Conservation (phyloP, 2,888 invertebrate genomes). For the Dynastes grantii region DNA sequence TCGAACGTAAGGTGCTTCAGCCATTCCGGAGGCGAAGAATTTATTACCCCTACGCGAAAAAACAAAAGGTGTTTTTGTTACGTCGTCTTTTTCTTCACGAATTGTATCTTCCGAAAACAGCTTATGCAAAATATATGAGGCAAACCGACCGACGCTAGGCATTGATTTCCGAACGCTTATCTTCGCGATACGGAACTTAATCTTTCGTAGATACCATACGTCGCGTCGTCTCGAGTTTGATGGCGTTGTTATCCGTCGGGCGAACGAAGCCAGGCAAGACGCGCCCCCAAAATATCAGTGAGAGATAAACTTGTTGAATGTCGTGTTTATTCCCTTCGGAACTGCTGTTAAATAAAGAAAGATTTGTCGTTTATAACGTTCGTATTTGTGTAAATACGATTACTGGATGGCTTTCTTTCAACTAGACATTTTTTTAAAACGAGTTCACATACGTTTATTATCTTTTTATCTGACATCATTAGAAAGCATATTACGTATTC, state of each 20-base stretch:
- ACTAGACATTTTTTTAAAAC: too few species aligned
- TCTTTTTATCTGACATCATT: too few species aligned
- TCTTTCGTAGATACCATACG: background rate
- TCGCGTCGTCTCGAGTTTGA: too few species aligned
- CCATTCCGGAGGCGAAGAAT: background rate
- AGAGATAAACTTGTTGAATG: slow-evolving; percentile 8
- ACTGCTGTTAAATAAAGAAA: background rate
- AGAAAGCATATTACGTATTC: too few species aligned
- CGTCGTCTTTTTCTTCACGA: background rate
- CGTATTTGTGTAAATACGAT: background rate
- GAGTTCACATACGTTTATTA: too few species aligned
- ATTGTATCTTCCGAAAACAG: background rate
- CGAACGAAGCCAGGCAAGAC: too few species aligned
- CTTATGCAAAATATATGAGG: slow-evolving; percentile 6
- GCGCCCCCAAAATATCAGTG: background rate
- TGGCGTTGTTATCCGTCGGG: too few species aligned
- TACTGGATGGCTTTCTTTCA: too few species aligned
- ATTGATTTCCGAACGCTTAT: slow-evolving; percentile 8
- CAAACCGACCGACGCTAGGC: background rate
- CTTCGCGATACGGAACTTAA: background rate
- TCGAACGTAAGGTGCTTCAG: background rate
- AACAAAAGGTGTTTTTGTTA: background rate
- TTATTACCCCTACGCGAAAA: background rate
- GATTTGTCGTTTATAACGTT: background rate
- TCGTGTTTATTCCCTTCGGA: too few species aligned